Evolutionary conservation across 2,888 invertebrate species (phyloP), one percentile per base, ranked within the genome.

Genomic region (Pantelozetes paolii): DNA sequence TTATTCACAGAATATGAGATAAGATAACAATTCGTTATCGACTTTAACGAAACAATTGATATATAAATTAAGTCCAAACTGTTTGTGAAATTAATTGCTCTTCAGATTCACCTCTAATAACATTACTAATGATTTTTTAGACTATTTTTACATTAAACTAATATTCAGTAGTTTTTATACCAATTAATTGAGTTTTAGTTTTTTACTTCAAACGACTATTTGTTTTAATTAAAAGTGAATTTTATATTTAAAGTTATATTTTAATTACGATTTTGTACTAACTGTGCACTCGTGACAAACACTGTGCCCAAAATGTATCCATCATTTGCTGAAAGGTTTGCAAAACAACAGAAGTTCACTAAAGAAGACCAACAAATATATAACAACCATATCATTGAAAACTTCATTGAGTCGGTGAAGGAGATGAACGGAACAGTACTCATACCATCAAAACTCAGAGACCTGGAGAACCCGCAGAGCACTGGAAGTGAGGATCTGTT

Each of bases 321-420:
- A 8, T n/a, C n/a, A 18, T n/a, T 32, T 30, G n/a, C 32, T 28
- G 30, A 62, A n/a, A 8, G 32, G 2, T 62, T 62, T 18, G 15
- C 13, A 9, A 26, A 28, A 59, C 59, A 59, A n/a, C 62, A 62
- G 26, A 62, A 62, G 36, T 62, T 62, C 45, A 69, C 45, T 50
- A 18, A 45, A 69, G 69, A 73, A 26, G 69, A 73, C 32, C 73
- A 73, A 45, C 69, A 69, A 32, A 15, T 69, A 13, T 69, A 71
- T 48, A 73, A 73, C 48, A 36, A 73, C 57, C 73, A 73, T 57
- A 73, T 73, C 23, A 73, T 73, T 36, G 73, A 73, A 26, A 73
- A 73, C 40, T 73, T 73, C 48, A 40, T 73, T 15, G 73, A 73
- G 23, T 73, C 73, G 20, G 73, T 73, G n/a, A 40, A 69, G 8